Evolutionary conservation across 2,113 vertebrate genomes (phyloP).

Genomic region (Nibea albiflora): DNA sequence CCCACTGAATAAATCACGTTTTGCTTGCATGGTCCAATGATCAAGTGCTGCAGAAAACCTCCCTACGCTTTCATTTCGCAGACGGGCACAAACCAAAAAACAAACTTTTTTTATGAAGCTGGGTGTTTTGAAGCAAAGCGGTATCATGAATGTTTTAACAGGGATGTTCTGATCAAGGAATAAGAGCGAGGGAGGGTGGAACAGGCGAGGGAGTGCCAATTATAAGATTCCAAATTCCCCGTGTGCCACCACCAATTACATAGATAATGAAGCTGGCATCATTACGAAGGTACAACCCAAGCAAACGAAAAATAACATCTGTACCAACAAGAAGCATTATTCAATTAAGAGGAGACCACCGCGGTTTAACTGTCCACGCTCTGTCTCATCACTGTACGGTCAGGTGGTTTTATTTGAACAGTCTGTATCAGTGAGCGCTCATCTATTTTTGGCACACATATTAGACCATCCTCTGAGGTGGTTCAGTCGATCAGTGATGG

Average conservation of each 20-base stretch:
- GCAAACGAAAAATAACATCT: background rate
- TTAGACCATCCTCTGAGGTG: no score
- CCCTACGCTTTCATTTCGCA: background rate
- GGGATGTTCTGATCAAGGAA: slow-evolving; percentile 20
- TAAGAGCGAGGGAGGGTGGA: background rate
- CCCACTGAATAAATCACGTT: background rate
- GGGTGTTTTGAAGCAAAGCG: slow-evolving; percentile 29
- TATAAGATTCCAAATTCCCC: background rate
- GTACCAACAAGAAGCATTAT: background rate
- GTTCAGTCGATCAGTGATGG: no score
- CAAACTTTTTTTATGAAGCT: background rate
- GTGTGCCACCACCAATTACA: slow-evolving; percentile 7
- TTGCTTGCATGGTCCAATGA: background rate
- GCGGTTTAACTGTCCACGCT: no score
- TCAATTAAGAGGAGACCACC: no score
- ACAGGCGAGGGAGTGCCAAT: background rate
- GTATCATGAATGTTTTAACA: slow-evolving; percentile 43
- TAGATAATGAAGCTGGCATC: slow-evolving; percentile 3
- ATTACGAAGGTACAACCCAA: background rate
- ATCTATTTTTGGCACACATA: no score
- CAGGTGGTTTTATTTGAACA: no score
- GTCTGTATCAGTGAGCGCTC: no score
- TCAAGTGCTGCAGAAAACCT: slow-evolving; percentile 4
- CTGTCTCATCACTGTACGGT: no score
- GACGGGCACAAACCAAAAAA: background rate